Base-by-base conservation (phyloP, 1,140 invertebrate species). In the Aphis gossypii region DNA sequence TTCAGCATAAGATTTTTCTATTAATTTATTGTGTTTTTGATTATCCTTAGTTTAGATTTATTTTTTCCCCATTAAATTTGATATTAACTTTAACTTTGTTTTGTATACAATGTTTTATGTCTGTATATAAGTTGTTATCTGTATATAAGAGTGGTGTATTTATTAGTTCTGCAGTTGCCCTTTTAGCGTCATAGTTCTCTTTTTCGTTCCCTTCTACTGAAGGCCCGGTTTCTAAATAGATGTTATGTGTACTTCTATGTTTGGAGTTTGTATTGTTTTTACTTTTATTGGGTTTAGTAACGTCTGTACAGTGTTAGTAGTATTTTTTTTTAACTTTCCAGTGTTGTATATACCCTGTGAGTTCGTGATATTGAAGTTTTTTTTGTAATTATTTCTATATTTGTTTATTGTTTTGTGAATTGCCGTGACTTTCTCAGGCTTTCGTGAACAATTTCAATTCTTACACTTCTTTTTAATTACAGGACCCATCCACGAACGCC, bases 31-130 rank as follows among this genome's bases (percentile, higher is more conserved):
- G 30, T 76, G 30, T 35, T 76, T n/a, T 76, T n/a, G 30, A 76
- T 20, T 76, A 18, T 1, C n/a, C 30, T 76, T 76, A 18, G 30
- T n/a, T 76, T 76, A 76, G 30, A 76, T 76, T n/a, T 76, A 76
- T 76, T 76, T 35, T 76, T 76, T 76, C 60, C 14, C 14, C 30
- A 76, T n/a, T n/a, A 76, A n/a, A n/a, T 76, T n/a, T n/a, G 30
- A 30, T 30, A 11, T 68, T n/a, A n/a, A n/a, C 30, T n/a, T 76
- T n/a, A 76, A 76, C n/a, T 76, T 76, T 76, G 14, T 76, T 76
- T 76, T 76, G 30, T n/a, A n/a, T 76, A 76, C 60, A 76, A 76
- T 76, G 60, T 76, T 76, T 20, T 76, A 76, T 76, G 60, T 76
- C 14, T 18, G 60, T 76, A 76, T 51, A 51, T 76, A n/a, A 76